Base-by-base conservation (phyloP, 1,140 invertebrate species). In the Oedothorax gibbosus region DNA sequence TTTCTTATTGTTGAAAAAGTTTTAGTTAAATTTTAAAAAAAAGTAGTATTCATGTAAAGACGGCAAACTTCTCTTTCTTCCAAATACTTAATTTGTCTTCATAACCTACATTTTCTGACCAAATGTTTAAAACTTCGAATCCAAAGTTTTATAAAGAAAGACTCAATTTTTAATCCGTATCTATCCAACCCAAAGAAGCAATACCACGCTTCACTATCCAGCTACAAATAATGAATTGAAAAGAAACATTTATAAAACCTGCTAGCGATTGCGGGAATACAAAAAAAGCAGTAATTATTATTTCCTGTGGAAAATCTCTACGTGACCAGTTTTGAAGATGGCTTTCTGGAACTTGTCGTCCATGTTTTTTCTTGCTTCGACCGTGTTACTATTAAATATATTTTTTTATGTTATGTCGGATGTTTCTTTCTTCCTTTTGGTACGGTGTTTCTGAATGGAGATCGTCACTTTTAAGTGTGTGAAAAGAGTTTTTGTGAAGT, bases 291-390 rank as follows among this genome's bases (percentile, higher is more conserved):
- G 72, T 69, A 60, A 81, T 81, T 69, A 81, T 60, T 11, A 60
- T 51, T 81, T 81, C 66, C 78, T 71, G 68, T 51, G 3, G 66
- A 57, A 14, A n/a, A 14, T 56, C 51, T 18, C n/a, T 69, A 81
- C 66, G 78, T 81, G 78, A 71, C 14, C n/a, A 21, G 65, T 60
- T 54, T 81, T 71, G 10, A 9, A 11, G 18, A 15, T 62, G 60
- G 10, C 60, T 62, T 62, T 18, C 18, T 62, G 6, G 15, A 62
- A 62, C 18, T 62, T 62, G 18, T 62, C 18, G 11, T 62, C 60
- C 60, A 7, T 62, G 18, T 9, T 10, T 10, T 62, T 62, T 62
- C 15, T 12, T 62, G 15, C 60, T 11, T 11, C 18, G 7, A n/a
- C 15, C 7, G 15, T 62, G 15, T 62, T n/a, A 62, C 18, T 62